A percentile compares a stretch with the other conserved stretches of the same genome.
phyloP scores from a whole-genome alignment of 2,113 vertebrate genomes.

The Ia io region DNA sequence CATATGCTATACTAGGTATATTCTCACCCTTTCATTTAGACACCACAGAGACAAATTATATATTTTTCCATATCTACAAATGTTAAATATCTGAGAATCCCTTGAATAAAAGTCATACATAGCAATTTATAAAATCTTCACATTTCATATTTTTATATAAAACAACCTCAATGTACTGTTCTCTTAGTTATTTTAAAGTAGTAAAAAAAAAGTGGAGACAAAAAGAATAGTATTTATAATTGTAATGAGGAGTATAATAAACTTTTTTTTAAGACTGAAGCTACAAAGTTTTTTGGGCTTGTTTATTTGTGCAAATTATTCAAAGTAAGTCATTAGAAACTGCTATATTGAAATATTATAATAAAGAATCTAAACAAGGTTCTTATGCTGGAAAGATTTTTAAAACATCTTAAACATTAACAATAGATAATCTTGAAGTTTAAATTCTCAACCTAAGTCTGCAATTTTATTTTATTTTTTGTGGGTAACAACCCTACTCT shows the following conservation, averaged over 20 bases:
- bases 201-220: neutral
- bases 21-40: neutral
- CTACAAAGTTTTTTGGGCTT: neutral
- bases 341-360: neutral
- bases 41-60: neutral
- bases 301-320: slow-evolving; percentile 8
- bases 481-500: neutral
- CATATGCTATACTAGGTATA: neutral
- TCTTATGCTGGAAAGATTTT: neutral
- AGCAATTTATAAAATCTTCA: neutral
- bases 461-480: neutral
- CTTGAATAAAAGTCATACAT: neutral
- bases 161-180: neutral
- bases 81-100: neutral
- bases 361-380: neutral
- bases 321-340: slow-evolving; percentile 26
- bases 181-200: neutral
- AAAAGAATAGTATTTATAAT: neutral
- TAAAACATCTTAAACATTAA: neutral
- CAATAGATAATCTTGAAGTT: neutral
- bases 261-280: neutral
- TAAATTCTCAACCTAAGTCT: neutral
- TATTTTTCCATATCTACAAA: neutral
- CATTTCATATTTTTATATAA: neutral
- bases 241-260: neutral